A percentile compares a stretch with the other conserved stretches of the same genome.
Evolutionary conservation across 1,140 invertebrate genomes (phyloP).

Genomic region (Drosophila miranda): DNA sequence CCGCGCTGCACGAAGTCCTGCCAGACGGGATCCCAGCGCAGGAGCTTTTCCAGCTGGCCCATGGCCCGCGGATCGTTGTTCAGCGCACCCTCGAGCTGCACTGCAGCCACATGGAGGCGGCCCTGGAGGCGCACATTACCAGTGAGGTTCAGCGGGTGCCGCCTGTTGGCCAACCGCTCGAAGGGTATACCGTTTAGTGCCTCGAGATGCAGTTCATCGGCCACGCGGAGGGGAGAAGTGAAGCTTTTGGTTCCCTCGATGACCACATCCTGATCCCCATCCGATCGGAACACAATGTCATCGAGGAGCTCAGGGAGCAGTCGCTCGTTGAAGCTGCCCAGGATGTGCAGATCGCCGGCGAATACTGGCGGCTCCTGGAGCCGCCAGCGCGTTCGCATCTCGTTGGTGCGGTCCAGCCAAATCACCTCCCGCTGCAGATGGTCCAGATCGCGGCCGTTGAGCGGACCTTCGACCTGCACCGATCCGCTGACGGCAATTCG

Average conservation of each 20-base stretch:
- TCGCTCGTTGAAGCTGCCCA: slow-evolving; percentile 59
- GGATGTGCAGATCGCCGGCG: slow-evolving; percentile 43
- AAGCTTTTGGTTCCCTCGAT: slow-evolving; percentile 71
- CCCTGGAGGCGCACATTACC: slow-evolving; percentile 54
- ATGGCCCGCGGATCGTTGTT: slow-evolving; percentile 31
- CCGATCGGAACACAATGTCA: slow-evolving; percentile 58
- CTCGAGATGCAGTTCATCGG: slow-evolving; percentile 28
- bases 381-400: slow-evolving; percentile 49
- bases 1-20: slow-evolving; percentile 50
- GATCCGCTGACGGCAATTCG: slow-evolving; percentile 57
- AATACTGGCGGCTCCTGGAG: slow-evolving; percentile 48
- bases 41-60: slow-evolving; percentile 16
- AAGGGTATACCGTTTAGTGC: slow-evolving; percentile 68
- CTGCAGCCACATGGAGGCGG: slow-evolving; percentile 33
- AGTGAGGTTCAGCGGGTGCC: slow-evolving; percentile 20
- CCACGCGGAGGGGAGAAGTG: slow-evolving; percentile 19
- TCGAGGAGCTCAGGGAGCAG: slow-evolving; percentile 56
- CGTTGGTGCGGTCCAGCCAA: slow-evolving; percentile 71
- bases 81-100: slow-evolving; percentile 39
- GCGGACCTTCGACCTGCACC: slow-evolving; percentile 30
- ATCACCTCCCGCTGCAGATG: slow-evolving; percentile 63
- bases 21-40: slow-evolving; percentile 38
- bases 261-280: slow-evolving; percentile 14
- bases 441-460: slow-evolving; percentile 46
- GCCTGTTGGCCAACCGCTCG: slow-evolving; percentile 47